Evolutionary conservation across 2,113 vertebrate genomes (phyloP).

Genomic region (Grantiella picta): DNA sequence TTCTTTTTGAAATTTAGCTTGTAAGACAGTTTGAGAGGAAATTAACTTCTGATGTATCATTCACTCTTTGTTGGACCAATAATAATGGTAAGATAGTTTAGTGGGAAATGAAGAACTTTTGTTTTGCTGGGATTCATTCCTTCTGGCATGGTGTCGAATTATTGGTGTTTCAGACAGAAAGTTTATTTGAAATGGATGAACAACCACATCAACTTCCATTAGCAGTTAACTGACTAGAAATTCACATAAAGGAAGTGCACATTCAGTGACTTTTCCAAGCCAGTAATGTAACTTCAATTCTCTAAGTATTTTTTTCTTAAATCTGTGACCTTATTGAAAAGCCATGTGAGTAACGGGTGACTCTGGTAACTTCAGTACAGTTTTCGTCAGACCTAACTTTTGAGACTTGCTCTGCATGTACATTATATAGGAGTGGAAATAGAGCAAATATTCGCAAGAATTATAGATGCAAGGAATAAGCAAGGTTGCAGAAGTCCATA

Average conservation of each 20-base stretch:
- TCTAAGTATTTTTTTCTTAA: background rate
- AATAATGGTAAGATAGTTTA: background rate
- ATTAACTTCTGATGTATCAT: background rate
- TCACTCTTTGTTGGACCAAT: background rate
- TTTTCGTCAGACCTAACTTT: background rate
- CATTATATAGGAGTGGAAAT: background rate
- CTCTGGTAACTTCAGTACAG: background rate
- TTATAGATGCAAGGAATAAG: background rate
- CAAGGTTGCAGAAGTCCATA: background rate
- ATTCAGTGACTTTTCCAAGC: background rate
- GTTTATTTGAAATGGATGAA: background rate
- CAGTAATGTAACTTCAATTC: background rate
- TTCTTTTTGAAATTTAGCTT: background rate
- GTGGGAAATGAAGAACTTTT: background rate
- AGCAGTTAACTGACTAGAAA: slow-evolving; percentile 13
- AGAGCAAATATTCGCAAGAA: background rate
- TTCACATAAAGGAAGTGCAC: background rate
- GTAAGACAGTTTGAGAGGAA: background rate
- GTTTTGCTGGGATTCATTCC: background rate
- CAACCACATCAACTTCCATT: background rate
- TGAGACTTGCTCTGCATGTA: background rate
- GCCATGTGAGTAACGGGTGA: background rate
- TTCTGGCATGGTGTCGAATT: background rate
- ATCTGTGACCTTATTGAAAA: background rate
- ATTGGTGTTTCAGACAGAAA: background rate